A percentile compares a stretch with the other conserved stretches of the same genome.
These are phyloP conservation scores for Yponomeuta plumbellus DNA, from an alignment of 2,888 invertebrate genomes.

Conservation along the genomic window DNA sequence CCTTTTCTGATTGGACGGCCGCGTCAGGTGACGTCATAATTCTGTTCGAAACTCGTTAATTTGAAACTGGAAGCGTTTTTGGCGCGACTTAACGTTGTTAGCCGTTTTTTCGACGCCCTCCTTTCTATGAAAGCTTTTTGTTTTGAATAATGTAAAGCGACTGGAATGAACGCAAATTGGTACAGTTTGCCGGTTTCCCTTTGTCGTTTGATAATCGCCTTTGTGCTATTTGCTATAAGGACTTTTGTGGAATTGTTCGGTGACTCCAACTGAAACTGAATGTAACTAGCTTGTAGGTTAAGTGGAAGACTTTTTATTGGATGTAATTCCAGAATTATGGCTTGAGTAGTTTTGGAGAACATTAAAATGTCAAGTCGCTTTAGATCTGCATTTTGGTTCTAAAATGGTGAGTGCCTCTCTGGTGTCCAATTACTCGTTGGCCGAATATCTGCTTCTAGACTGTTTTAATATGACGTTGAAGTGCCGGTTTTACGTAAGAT, in stretches of 20 bases:
- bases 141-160: background rate
- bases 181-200: too few relatives aligned
- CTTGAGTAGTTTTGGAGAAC: background rate
- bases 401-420: background rate
- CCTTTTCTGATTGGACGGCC: background rate
- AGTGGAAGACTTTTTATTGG: too few relatives aligned
- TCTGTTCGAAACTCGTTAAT: background rate
- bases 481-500: too few relatives aligned
- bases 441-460: too few relatives aligned
- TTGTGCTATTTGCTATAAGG: too few relatives aligned
- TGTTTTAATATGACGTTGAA: too few relatives aligned
- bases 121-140: background rate
- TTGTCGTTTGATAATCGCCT: too few relatives aligned
- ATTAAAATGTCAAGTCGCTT: background rate
- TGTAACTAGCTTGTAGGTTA: too few relatives aligned
- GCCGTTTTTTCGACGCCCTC: background rate
- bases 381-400: background rate
- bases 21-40: conserved; percentile 1
- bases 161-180: too few relatives aligned
- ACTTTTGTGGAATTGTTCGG: too few relatives aligned
- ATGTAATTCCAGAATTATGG: background rate
- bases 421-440: too few relatives aligned
- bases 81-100: background rate
- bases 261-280: too few relatives aligned
- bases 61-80: background rate